Evolutionary conservation across 2,113 vertebrate genomes (phyloP).

Genomic region (Buteo buteo): DNA sequence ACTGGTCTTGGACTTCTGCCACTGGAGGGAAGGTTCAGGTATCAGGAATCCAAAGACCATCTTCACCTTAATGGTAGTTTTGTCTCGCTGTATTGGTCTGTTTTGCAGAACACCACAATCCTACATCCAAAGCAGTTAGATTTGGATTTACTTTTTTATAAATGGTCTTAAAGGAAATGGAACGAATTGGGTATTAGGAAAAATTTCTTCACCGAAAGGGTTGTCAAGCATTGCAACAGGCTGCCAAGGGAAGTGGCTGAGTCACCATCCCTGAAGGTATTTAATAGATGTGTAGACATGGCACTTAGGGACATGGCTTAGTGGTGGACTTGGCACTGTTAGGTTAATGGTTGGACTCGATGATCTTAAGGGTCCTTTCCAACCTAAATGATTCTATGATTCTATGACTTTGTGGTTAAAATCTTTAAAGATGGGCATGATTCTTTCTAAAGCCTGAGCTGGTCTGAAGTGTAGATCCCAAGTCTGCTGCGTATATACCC

Average conservation of each 20-base stretch:
- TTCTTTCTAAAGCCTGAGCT: background rate
- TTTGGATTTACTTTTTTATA: background rate
- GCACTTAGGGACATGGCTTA: rapidly evolving
- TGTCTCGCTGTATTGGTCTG: background rate
- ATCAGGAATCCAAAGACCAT: background rate
- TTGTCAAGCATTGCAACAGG: background rate
- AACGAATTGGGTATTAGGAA: background rate
- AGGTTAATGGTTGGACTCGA: rapidly evolving
- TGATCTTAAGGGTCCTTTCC: background rate
- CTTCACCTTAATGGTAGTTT: background rate
- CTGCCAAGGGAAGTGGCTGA: background rate
- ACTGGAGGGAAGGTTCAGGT: background rate
- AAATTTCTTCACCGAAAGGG: background rate
- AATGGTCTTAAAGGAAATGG: background rate
- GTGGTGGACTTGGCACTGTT: background rate
- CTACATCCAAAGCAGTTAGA: background rate
- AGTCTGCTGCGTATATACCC: too few relatives aligned
- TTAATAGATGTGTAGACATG: background rate
- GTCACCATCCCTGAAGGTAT: background rate
- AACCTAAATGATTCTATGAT: background rate
- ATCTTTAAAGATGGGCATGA: background rate
- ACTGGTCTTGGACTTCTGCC: background rate
- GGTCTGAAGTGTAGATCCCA: background rate
- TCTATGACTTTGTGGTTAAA: background rate
- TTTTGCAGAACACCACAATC: background rate